Evolutionary conservation across 2,797 vertebrate species (phyloP), one percentile per base, ranked within the genome.

Genomic region (Gymnodraco acuticeps): DNA sequence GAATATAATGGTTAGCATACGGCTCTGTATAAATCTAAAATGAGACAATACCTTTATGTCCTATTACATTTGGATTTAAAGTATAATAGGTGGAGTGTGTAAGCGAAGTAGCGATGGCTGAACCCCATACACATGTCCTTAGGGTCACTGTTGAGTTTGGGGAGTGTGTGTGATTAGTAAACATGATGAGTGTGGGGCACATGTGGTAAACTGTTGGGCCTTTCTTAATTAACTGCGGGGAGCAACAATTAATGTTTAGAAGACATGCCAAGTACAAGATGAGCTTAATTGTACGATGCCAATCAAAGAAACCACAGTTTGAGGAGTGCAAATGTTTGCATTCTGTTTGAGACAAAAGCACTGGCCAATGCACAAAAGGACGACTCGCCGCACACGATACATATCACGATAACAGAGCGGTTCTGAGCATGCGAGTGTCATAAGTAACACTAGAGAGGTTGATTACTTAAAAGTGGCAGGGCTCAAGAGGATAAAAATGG

Each of bases 401-500:
- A 61, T 47, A 73, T 54, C 27, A 19, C 48, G 48, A 42, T 45
- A 71, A 74, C 19, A 69, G 68, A 74, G 20, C 17, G 19, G 52
- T 79, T 71, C 63, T 68, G 73, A 80, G 86, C 61, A 73, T 84
- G 64, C 56, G 70, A 81, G 77, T 63, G 83, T 85, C 81, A 75
- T 82, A 88, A 91, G 85, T 81, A 91, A 89, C 80, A 81, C 78
- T 85, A 48, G 78, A 87, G 82, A 88, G 89, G 88, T 84, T 91
- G 92, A 93, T 93, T 93, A 94, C 86, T 93, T 91, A 87, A 88
- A 89, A 90, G 87, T 91, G 92, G 83, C 80, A 84, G 75, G 73
- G 88, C 90, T 92, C 88, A 88, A 73, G 85, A 91, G 90, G 91
- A 93, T 91, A 73, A 79, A 83, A 80, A 75, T 82, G 83, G 81